Evolutionary conservation across 2,888 invertebrate species (phyloP), one percentile per base, ranked within the genome.

Genomic region (Oscheius sp.): DNA sequence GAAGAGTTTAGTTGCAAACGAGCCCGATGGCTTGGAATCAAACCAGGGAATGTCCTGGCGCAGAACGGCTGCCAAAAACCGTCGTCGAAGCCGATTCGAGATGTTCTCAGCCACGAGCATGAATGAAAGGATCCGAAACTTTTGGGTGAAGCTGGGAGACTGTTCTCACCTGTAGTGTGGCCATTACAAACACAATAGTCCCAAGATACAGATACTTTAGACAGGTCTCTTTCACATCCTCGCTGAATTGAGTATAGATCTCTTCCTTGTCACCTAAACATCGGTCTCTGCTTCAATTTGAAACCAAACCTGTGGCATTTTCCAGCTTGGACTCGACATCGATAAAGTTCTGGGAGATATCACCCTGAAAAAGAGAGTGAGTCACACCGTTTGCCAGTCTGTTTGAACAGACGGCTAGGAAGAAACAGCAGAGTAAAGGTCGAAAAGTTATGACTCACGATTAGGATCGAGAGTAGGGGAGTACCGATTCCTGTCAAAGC

Each of bases 1-100:
- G 9, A 91, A 90, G 9, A 91, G 85, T 79, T 91, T 90, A 2
- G 90, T 89, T 2, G 90, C 89, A 60, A 91, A 86, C 77, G 91
- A 90, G n/a, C 91, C 91, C 32, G 89, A 89, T 76, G 90, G 89
- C 76, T 90, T 90, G 13, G 86, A 87, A 80, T 90, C 90, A 83
- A 88, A 90, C 90, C 90, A 90, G 7, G 88, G 84, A 70, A 90
- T 90, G 75, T 90, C 90, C 79, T 90, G 90, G 2, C 88, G 81
- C n/a, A 74, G 47, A 29, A 74, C 55, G 10, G 74, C 72, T 50
- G 85, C 82, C 71, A 92, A 89, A 74, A 91, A 91, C 42, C 79
- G 78, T 42, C 88, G 85, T 33, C 92, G 85, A 13, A 92, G 89
- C 21, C 89, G 83, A 65, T 90, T 88, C 0, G 90, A 87, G 88